These are phyloP conservation scores for Drosophila prolongata DNA, from an alignment of 2,888 invertebrate genomes.

Conservation along the genomic window DNA sequence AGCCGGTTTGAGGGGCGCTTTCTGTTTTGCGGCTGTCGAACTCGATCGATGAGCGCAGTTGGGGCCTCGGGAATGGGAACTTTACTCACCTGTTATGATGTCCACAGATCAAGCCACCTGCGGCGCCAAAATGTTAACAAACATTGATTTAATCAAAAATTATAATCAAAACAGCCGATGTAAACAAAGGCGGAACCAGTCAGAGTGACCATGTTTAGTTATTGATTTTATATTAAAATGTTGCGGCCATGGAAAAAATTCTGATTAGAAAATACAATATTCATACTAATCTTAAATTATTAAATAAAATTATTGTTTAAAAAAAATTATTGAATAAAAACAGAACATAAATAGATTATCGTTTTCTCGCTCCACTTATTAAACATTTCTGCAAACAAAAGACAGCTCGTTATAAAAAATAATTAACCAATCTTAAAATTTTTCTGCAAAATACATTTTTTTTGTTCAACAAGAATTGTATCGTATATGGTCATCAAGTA, in stretches of 20 bases:
- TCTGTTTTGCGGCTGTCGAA: constrained; percentile 11
- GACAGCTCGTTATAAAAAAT: no score
- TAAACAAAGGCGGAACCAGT: constrained; percentile 16
- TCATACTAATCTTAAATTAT: no score
- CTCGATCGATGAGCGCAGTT: constrained; percentile 8
- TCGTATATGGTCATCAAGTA: no score
- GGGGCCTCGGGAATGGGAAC: background rate
- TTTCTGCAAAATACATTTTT: no score
- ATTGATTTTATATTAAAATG: background rate
- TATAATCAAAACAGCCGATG: constrained; percentile 3
- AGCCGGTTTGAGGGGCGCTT: constrained; percentile 58
- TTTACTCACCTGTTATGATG: constrained; percentile 17
- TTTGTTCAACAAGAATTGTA: no score
- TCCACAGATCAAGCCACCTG: constrained; percentile 13
- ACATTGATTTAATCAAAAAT: constrained; percentile 6
- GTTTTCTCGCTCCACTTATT: no score
- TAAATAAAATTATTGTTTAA: background rate
- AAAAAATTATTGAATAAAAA: background rate
- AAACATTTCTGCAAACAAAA: no score
- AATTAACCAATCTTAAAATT: no score
- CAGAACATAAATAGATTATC: no score
- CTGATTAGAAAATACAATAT: no score
- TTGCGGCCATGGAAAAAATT: background rate
- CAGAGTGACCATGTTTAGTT: constrained; percentile 1
- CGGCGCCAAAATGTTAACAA: background rate